Percentiles rank a stretch among this genome's conserved stretches.
Evolutionary conservation across 2,888 invertebrate genomes (phyloP).

Genomic region (Atethmia centrago): DNA sequence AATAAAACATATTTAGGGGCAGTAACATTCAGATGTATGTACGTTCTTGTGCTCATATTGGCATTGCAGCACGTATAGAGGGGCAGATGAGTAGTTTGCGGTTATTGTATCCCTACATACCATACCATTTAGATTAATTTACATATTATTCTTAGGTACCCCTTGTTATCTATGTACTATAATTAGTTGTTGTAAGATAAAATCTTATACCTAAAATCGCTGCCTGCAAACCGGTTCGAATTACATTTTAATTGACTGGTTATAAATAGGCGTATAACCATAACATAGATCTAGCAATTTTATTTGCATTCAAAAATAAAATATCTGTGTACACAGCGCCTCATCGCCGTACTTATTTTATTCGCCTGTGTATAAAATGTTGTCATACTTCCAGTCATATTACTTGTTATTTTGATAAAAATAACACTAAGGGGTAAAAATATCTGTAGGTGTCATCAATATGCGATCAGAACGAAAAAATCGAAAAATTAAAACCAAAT

Average conservation of each 20-base stretch:
- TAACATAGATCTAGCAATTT: conserved; percentile 4
- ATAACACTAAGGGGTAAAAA: not conserved
- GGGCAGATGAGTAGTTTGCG: not conserved
- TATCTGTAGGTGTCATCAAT: not conserved
- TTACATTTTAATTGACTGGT: conserved; percentile 47
- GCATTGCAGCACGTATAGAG: not conserved
- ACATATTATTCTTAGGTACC: not conserved
- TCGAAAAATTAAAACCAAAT: not conserved
- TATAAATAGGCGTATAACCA: conserved; percentile 25
- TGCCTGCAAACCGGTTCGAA: conserved; percentile 17
- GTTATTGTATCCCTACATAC: not conserved
- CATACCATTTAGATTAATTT: conserved; percentile 2
- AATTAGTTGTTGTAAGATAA: conserved; percentile 18
- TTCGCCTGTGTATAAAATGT: not conserved
- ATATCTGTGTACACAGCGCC: conserved; percentile 1
- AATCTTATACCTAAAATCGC: conserved; percentile 21
- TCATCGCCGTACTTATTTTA: not conserved
- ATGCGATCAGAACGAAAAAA: not conserved
- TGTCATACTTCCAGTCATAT: not conserved
- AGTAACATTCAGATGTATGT: conserved; percentile 24
- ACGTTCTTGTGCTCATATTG: conserved; percentile 33
- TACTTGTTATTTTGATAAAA: not conserved
- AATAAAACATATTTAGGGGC: conserved; percentile 32
- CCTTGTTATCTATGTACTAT: conserved; percentile 26
- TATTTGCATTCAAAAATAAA: conserved; percentile 2